Percentiles rank a stretch among this genome's conserved stretches.
These are phyloP conservation scores for Delia radicum DNA, from an alignment of 1,140 invertebrate genomes.

Conservation along the genomic window DNA sequence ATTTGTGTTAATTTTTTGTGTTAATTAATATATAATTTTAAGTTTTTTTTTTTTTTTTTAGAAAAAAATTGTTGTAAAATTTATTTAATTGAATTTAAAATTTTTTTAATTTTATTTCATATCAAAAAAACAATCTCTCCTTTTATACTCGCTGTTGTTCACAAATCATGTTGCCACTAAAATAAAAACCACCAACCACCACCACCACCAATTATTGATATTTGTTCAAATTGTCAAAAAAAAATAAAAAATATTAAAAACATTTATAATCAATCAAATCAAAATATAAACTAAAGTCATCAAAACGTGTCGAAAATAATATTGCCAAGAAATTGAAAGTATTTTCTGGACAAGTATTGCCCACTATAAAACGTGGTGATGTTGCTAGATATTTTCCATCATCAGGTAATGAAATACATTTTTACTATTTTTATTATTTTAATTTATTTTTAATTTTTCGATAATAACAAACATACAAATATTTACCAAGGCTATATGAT, in stretches of 20 bases:
- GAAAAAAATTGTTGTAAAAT: background rate
- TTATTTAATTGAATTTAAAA: background rate
- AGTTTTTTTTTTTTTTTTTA: background rate
- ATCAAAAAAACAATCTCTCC: slow-evolving; percentile 11
- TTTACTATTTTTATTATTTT: slow-evolving; percentile 19
- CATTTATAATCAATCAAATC: background rate
- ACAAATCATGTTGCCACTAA: slow-evolving; percentile 26
- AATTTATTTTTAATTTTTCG: background rate
- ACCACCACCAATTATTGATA: slow-evolving; percentile 25
- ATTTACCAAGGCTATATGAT: too few relatives aligned
- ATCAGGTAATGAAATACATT: slow-evolving; percentile 64
- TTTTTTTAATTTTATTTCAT: slow-evolving; percentile 16
- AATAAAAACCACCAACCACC: slow-evolving; percentile 29
- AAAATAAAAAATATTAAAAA: too few relatives aligned
- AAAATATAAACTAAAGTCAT: slow-evolving; percentile 51
- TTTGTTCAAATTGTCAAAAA: background rate
- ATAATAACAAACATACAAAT: too few relatives aligned
- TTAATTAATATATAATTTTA: background rate
- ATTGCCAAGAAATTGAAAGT: slow-evolving; percentile 69
- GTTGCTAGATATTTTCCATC: slow-evolving; percentile 77
- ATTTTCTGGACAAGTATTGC: slow-evolving; percentile 69
- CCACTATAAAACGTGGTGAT: slow-evolving; percentile 72
- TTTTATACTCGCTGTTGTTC: slow-evolving; percentile 22
- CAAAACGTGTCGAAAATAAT: slow-evolving; percentile 64
- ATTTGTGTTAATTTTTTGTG: background rate